These are phyloP conservation scores for Ametastegia equiseti DNA, from an alignment of 2,888 invertebrate genomes.

Conservation along the genomic window DNA sequence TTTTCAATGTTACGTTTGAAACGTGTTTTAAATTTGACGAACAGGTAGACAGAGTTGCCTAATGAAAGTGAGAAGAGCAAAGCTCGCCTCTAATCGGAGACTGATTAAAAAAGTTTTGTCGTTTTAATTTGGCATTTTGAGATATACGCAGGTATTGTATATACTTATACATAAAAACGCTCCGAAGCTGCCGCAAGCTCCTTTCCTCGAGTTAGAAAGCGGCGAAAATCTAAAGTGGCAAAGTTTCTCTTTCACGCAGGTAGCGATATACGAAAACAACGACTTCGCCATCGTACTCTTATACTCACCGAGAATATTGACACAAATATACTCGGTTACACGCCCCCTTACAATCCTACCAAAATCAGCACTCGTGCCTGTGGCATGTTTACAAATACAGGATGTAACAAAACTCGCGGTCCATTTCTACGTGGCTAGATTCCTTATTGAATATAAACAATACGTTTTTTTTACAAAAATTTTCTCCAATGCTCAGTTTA, in stretches of 20 bases:
- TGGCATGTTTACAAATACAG: no score
- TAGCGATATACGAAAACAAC: background rate
- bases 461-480: no score
- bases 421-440: no score
- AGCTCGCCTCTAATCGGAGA: background rate
- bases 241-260: background rate
- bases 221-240: background rate
- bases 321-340: no score
- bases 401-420: no score
- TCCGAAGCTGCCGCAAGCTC: background rate
- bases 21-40: background rate
- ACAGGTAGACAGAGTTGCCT: background rate
- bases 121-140: conserved; percentile 26
- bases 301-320: background rate
- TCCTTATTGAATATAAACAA: no score
- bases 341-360: no score
- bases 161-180: background rate
- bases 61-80: background rate
- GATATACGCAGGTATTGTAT: background rate
- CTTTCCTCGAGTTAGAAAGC: background rate
- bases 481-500: no score
- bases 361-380: no score
- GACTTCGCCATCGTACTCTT: background rate
- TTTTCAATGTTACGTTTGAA: no score
- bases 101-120: conserved; percentile 30